These are phyloP conservation scores for Cryptoleucopteryx plumbea DNA, from an alignment of 2,113 vertebrate species.

Conservation along the genomic window DNA sequence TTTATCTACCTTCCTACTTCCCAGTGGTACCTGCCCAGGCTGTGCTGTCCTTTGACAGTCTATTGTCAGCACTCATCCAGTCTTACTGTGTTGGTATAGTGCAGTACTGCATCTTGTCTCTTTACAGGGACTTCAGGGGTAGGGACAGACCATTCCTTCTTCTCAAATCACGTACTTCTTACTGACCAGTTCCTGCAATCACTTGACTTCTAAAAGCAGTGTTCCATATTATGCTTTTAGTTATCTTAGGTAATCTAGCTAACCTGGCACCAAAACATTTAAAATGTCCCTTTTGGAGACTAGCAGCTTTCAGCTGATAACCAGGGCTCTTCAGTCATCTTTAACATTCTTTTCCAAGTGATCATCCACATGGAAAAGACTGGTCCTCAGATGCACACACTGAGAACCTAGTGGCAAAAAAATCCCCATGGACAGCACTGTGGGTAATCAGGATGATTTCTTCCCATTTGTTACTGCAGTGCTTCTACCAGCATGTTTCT, in stretches of 20 bases:
- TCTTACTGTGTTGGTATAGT: background rate
- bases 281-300: background rate
- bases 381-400: background rate
- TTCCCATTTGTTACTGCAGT: background rate
- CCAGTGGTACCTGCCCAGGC: background rate
- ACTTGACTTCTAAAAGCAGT: background rate
- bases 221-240: background rate
- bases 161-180: background rate
- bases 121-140: background rate
- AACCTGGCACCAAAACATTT: background rate
- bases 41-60: background rate
- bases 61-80: background rate
- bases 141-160: background rate
- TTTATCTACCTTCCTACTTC: background rate
- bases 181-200: background rate
- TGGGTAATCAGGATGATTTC: background rate
- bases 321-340: background rate
- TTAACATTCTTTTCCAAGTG: background rate
- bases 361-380: background rate
- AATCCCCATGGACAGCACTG: background rate
- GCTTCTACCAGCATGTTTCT: background rate
- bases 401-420: background rate
- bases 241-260: background rate
- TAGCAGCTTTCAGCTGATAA: background rate
- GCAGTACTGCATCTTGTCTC: background rate